Evolutionary conservation across 2,888 invertebrate genomes (phyloP).

Genomic region (Tinea semifulvella): DNA sequence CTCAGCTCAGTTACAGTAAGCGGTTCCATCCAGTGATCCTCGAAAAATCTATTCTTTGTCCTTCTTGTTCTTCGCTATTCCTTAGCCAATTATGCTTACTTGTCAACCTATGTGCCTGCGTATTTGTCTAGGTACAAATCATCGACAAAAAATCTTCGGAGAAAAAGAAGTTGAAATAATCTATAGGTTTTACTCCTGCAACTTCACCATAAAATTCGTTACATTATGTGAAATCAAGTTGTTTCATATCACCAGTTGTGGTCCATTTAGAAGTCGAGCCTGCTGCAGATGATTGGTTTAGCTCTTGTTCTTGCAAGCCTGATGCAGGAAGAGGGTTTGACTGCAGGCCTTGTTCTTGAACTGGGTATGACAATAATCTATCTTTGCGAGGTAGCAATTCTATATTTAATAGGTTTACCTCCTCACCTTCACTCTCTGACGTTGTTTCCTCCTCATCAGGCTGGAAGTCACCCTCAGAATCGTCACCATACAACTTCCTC

Average conservation of each 20-base stretch:
- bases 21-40: conserved; percentile 27
- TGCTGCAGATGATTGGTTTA: not conserved
- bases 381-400: not conserved
- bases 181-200: conserved; percentile 2
- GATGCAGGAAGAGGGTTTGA: not conserved
- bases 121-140: conserved; percentile 2
- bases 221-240: conserved; percentile 3
- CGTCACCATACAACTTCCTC: no score
- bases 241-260: conserved; percentile 6
- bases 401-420: not conserved
- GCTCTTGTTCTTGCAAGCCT: not conserved
- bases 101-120: conserved; percentile 17
- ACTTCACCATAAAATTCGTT: conserved; percentile 15
- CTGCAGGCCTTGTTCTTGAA: not conserved
- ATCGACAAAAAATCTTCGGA: conserved; percentile 4
- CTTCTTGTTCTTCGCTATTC: no score
- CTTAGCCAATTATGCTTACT: conserved; percentile 20
- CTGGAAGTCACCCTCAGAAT: not conserved
- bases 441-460: not conserved
- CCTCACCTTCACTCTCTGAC: not conserved
- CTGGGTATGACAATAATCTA: not conserved
- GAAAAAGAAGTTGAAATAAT: conserved; percentile 13
- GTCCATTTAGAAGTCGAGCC: not conserved
- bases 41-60: no score
- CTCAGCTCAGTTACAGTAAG: conserved; percentile 20